Evolutionary conservation across 37 sponge, comb jelly and placozoan genomes (phyloP).

Genomic region (Ephydatia muelleri): DNA sequence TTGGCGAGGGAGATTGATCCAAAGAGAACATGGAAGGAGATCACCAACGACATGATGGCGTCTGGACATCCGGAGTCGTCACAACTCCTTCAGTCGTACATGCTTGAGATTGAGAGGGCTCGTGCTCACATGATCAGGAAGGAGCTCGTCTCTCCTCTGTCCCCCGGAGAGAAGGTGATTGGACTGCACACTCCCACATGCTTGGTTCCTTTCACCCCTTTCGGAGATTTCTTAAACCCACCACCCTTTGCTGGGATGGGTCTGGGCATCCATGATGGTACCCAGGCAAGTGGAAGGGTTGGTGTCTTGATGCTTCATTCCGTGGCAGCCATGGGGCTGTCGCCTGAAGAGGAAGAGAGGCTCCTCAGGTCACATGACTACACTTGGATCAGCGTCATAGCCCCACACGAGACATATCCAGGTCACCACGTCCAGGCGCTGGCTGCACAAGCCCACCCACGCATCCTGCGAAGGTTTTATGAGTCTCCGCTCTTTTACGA

Average conservation of each 20-base stretch:
- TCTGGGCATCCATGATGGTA: neutral
- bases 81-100: conserved; percentile 32
- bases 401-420: conserved; percentile 69
- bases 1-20: conserved; percentile 44
- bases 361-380: conserved; percentile 54
- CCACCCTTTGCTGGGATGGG: conserved; percentile 55
- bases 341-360: conserved; percentile 20
- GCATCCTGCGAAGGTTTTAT: conserved; percentile 44
- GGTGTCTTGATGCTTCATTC: conserved; percentile 71
- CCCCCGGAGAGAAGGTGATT: conserved; percentile 37
- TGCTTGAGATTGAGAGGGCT: conserved; percentile 52
- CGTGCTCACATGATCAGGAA: conserved; percentile 30
- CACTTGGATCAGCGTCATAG: conserved; percentile 60
- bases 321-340: conserved; percentile 11
- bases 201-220: conserved; percentile 56
- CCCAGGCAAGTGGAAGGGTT: neutral
- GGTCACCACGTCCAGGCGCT: conserved; percentile 67
- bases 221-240: conserved; percentile 68
- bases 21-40: conserved; percentile 50
- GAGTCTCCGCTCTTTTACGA: conserved; percentile 59
- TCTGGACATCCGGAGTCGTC: conserved; percentile 33
- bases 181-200: conserved; percentile 58
- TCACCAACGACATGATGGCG: conserved; percentile 36
- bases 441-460: conserved; percentile 43
- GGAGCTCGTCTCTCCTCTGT: conserved; percentile 39